Conservation (phyloP, 2,888 invertebrate species). For the Acanthococcus lagerstroemiae region DNA sequence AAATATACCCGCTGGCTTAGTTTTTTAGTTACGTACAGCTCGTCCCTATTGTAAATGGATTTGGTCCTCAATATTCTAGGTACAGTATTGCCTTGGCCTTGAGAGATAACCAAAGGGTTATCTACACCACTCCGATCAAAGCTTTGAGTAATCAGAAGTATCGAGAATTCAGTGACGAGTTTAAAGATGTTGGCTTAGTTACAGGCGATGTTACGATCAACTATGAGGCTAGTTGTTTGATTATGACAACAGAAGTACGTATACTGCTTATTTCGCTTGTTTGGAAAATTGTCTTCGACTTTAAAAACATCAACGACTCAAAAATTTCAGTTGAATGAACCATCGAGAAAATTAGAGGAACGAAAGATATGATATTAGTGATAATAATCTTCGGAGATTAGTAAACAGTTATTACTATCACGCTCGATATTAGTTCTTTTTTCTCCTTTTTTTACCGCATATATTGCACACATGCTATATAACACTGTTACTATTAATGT, state of each 20-base stretch:
- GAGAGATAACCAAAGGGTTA: slow-evolving; percentile 89
- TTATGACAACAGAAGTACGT: slow-evolving; percentile 96
- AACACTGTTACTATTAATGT: neutral
- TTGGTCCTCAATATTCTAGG: slow-evolving; percentile 42
- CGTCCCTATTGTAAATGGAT: neutral
- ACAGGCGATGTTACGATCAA: slow-evolving; percentile 99
- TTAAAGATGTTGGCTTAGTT: slow-evolving; percentile 93
- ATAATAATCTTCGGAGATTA: too few relatives aligned
- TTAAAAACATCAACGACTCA: neutral
- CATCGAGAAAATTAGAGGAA: too few relatives aligned
- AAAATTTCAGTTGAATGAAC: too few relatives aligned
- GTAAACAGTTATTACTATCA: too few relatives aligned
- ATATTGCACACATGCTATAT: neutral
- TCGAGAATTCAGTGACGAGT: slow-evolving; percentile 92
- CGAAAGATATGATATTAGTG: too few relatives aligned
- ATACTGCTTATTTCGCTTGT: slow-evolving; percentile 3
- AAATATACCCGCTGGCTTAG: neutral
- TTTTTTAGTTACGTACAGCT: neutral
- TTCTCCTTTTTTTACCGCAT: neutral
- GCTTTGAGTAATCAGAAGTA: slow-evolving; percentile 99
- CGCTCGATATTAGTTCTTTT: neutral
- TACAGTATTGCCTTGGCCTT: slow-evolving; percentile 93
- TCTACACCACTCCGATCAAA: slow-evolving; percentile 99
- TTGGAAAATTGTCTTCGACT: neutral
- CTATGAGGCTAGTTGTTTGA: slow-evolving; percentile 91